Evolutionary conservation across 2,888 invertebrate species (phyloP).

Genomic region (Philereme vetulata): DNA sequence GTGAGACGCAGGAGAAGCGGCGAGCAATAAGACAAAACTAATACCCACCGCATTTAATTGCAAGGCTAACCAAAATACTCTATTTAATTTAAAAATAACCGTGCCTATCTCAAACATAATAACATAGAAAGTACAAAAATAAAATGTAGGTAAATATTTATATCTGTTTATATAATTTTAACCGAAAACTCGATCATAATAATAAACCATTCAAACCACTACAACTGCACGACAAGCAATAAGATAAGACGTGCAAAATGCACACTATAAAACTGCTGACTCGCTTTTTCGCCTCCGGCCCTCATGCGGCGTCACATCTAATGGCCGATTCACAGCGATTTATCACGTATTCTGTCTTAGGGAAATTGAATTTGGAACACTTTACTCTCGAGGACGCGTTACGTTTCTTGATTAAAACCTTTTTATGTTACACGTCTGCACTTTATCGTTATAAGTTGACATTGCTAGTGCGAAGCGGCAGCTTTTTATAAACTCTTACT

Average conservation of each 20-base stretch:
- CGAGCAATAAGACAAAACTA: constrained; percentile 68
- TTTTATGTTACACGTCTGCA: constrained; percentile 46
- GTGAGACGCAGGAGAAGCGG: constrained; percentile 68
- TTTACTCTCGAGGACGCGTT: constrained; percentile 61
- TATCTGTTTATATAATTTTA: too few species aligned
- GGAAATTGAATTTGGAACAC: constrained; percentile 74
- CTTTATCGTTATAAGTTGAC: constrained; percentile 23
- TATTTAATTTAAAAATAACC: neutral
- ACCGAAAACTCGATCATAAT: too few species aligned
- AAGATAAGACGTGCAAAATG: constrained; percentile 49
- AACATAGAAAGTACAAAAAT: too few species aligned
- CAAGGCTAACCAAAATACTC: neutral
- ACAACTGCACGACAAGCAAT: constrained; percentile 56
- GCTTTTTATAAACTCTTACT: constrained; percentile 13
- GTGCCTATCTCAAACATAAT: too few species aligned
- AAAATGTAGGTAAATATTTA: too few species aligned
- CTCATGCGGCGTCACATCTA: constrained; percentile 74
- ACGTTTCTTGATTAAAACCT: constrained; percentile 69
- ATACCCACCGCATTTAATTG: constrained; percentile 64
- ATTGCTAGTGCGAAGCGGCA: constrained; percentile 5
- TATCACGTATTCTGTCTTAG: constrained; percentile 75
- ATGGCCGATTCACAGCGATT: constrained; percentile 76
- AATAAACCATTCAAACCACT: constrained; percentile 9
- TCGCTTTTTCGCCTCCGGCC: constrained; percentile 52
- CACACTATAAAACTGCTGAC: constrained; percentile 60